phyloP scores from a whole-genome alignment of 2,888 invertebrate genomes.

The Galeruca laticollis region DNA sequence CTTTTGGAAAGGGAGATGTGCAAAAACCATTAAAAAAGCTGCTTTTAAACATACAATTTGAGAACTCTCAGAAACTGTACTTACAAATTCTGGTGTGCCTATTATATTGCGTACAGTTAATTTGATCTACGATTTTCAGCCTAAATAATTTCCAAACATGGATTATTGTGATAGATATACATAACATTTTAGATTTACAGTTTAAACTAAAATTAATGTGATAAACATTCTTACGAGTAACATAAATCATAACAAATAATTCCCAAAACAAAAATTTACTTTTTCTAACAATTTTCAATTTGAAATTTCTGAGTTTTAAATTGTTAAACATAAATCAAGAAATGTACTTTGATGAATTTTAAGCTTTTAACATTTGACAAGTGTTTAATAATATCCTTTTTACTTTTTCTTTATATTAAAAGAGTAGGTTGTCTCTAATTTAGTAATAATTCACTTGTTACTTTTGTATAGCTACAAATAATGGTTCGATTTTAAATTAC shows the following conservation, averaged over 20 bases:
- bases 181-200: not conserved
- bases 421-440: not conserved
- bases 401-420: not conserved
- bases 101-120: conserved; percentile 93
- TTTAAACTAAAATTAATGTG: not conserved
- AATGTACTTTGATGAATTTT: not conserved
- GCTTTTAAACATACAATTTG: conserved; percentile 93
- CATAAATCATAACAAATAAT: too few species aligned
- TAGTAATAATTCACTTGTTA: not conserved
- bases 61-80: conserved; percentile 90
- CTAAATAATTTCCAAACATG: not conserved
- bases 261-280: too few species aligned
- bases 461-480: not conserved
- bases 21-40: conserved; percentile 97
- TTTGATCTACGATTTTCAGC: not conserved
- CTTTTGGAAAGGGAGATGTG: conserved; percentile 94
- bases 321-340: not conserved
- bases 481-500: too few species aligned
- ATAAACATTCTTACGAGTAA: not conserved
- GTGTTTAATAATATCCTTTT: not conserved
- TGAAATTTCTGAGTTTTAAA: too few species aligned
- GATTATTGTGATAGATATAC: not conserved
- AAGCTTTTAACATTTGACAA: not conserved
- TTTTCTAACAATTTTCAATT: too few species aligned
- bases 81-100: conserved; percentile 97